phyloP scores from a whole-genome alignment of 2,888 invertebrate species.

The Lasioglossum pauxillum region DNA sequence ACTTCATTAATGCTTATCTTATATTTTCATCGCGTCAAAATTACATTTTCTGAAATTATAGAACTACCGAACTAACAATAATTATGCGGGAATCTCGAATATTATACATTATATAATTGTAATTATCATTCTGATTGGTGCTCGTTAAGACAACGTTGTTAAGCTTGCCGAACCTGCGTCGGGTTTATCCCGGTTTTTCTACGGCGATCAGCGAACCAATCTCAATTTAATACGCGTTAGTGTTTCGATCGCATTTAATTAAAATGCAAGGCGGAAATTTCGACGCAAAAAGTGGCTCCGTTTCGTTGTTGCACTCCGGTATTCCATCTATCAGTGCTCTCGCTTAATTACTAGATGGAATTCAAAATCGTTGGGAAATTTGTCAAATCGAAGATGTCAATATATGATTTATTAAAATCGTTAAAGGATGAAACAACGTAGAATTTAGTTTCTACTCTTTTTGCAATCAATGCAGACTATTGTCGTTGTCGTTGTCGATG shows the following conservation, averaged over 20 bases:
- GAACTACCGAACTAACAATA: no score
- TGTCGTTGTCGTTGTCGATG: no score
- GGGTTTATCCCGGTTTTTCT: neutral
- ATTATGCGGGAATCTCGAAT: neutral
- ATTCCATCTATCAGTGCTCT: neutral
- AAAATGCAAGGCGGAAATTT: neutral
- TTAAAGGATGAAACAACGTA: no score
- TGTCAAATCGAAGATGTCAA: no score
- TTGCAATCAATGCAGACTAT: no score
- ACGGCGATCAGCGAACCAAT: neutral
- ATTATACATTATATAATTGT: neutral
- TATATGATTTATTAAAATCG: no score
- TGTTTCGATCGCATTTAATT: neutral
- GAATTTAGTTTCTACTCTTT: no score
- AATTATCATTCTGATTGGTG: neutral
- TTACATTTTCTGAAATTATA: no score
- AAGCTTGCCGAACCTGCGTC: neutral
- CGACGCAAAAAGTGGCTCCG: neutral
- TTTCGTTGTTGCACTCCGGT: neutral
- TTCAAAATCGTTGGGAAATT: no score
- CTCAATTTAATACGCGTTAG: neutral
- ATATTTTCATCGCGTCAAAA: no score
- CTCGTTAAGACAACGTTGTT: neutral
- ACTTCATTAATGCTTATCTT: neutral
- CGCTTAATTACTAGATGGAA: neutral